Conservation (phyloP, 2,797 vertebrate species). For the Gallinago nigripennis region DNA sequence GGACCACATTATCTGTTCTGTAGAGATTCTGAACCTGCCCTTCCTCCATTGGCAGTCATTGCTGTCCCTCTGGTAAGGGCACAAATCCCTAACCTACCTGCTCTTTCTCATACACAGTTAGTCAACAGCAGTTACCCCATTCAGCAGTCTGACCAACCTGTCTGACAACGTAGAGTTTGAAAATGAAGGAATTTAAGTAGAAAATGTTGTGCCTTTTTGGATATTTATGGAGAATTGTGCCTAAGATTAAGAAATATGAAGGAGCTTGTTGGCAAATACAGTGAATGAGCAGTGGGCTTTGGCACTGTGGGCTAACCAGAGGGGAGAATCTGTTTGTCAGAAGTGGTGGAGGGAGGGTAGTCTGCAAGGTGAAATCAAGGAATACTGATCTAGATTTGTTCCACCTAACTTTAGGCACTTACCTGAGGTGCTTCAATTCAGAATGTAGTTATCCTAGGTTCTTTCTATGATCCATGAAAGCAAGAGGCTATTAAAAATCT, state of each 20-base stretch:
- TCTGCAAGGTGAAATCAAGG: background rate
- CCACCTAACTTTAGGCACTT: background rate
- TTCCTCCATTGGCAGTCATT: background rate
- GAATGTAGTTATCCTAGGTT: background rate
- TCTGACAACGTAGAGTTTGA: background rate
- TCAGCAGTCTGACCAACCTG: background rate
- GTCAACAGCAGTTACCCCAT: background rate
- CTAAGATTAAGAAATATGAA: background rate
- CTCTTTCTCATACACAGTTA: background rate
- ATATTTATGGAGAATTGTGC: background rate
- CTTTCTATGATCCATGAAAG: background rate
- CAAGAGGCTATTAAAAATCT: background rate
- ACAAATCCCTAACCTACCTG: background rate
- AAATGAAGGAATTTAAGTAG: background rate
- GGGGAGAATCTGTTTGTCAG: background rate
- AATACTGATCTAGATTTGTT: background rate
- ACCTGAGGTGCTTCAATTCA: background rate
- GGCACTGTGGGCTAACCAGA: background rate
- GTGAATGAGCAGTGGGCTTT: background rate
- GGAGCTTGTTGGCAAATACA: background rate
- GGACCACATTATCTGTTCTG: background rate
- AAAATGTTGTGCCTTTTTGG: background rate
- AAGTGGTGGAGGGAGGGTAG: background rate
- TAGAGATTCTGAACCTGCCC: background rate
- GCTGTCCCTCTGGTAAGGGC: background rate